phyloP scores from a whole-genome alignment of 2,113 vertebrate species.

The Bubo bubo region DNA sequence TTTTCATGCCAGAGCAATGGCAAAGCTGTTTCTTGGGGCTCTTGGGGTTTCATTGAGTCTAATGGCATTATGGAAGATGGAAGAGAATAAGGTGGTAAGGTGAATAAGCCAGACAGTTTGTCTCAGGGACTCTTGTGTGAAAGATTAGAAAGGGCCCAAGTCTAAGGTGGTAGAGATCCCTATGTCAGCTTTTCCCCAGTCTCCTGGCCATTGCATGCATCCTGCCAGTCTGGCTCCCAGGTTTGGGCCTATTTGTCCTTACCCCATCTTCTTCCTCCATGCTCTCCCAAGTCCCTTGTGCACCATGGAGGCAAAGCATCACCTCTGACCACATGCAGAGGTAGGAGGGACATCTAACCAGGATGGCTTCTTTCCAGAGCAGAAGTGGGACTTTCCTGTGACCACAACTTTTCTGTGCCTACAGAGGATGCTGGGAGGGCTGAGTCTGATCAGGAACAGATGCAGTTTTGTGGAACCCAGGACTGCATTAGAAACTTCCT shows the following conservation, averaged over 20 bases:
- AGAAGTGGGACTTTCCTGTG: background rate
- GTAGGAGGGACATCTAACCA: background rate
- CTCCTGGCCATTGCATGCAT: background rate
- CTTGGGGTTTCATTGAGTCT: background rate
- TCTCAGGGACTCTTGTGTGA: background rate
- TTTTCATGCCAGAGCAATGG: conserved; percentile 10
- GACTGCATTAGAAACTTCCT: background rate
- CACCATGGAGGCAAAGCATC: accelerated
- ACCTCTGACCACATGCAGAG: background rate
- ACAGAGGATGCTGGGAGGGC: background rate
- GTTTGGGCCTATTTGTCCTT: background rate
- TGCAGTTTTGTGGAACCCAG: background rate
- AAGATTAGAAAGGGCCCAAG: background rate
- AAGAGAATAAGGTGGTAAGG: background rate
- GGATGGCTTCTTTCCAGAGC: background rate
- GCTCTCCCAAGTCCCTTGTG: background rate
- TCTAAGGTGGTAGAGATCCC: background rate
- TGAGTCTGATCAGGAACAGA: background rate
- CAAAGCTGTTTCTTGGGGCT: background rate
- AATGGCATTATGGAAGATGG: background rate
- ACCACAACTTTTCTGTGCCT: background rate
- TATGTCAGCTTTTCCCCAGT: background rate
- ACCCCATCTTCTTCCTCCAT: background rate
- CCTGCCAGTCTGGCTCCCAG: background rate
- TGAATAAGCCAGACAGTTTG: background rate